Conservation (phyloP, 2,797 vertebrate genomes). For the Buphagus erythrorhynchus region DNA sequence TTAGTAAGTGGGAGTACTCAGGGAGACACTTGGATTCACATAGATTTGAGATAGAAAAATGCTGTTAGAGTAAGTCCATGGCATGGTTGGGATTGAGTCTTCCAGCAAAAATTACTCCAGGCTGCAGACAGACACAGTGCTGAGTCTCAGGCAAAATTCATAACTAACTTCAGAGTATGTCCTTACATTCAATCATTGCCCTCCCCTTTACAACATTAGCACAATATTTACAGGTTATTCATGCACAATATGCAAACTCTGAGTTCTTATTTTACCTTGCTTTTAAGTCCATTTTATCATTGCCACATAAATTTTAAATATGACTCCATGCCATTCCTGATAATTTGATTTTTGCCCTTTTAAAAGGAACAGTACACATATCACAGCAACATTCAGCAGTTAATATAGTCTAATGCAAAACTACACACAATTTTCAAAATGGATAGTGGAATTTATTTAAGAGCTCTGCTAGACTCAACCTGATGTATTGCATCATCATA, state of each 20-base stretch:
- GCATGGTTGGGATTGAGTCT: neutral
- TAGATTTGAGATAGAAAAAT: constrained; percentile 8
- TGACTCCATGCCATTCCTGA: neutral
- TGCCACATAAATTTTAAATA: neutral
- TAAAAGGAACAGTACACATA: neutral
- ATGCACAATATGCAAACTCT: neutral
- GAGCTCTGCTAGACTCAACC: neutral
- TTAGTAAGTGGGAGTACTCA: constrained; percentile 12
- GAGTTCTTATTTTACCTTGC: neutral
- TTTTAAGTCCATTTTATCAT: neutral
- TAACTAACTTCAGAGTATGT: neutral
- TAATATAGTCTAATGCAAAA: neutral
- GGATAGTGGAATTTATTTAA: neutral
- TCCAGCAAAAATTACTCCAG: neutral
- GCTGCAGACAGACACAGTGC: neutral
- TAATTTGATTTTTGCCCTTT: neutral
- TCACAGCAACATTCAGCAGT: neutral
- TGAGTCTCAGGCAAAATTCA: neutral
- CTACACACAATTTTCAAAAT: neutral
- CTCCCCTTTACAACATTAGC: neutral
- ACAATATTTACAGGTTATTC: neutral
- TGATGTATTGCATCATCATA: neutral
- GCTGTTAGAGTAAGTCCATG: neutral
- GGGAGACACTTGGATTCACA: constrained; percentile 6
- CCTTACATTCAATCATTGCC: neutral